Percentiles rank a stretch among this genome's conserved stretches.
Conservation (phyloP, 2,888 invertebrate species). For the Tortrix viridana region DNA sequence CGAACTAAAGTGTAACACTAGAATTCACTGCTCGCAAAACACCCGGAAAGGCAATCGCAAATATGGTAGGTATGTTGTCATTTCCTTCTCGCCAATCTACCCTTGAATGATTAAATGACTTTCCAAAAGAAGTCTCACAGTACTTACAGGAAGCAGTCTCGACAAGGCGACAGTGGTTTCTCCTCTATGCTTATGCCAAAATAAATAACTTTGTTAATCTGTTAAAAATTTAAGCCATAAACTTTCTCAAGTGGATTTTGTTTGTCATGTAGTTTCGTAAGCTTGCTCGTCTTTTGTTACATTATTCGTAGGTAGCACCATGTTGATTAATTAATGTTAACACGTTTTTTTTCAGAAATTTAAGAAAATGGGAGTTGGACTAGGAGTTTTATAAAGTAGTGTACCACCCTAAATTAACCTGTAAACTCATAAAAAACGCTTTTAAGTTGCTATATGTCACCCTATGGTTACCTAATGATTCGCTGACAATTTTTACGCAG, state of each 20-base stretch:
- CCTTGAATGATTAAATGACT: slow-evolving; percentile 60
- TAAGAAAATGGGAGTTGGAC: too few species aligned
- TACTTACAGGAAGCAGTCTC: slow-evolving; percentile 52
- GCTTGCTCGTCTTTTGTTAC: slow-evolving; percentile 6
- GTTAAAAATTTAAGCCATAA: slow-evolving; percentile 43
- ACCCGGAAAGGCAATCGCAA: slow-evolving; percentile 54
- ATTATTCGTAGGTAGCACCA: background rate
- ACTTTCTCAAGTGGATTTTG: slow-evolving; percentile 33
- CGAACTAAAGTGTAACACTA: too few species aligned
- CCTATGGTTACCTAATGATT: too few species aligned
- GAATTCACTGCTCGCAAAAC: too few species aligned
- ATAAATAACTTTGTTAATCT: slow-evolving; percentile 47
- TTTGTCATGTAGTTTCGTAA: background rate
- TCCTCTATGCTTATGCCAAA: slow-evolving; percentile 43
- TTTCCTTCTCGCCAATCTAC: slow-evolving; percentile 56
- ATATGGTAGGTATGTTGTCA: slow-evolving; percentile 50
- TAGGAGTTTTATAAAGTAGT: too few species aligned
- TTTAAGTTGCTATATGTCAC: too few species aligned
- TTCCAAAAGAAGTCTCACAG: slow-evolving; percentile 51
- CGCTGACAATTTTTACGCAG: too few species aligned
- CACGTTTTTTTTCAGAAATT: too few species aligned
- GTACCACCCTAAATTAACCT: too few species aligned
- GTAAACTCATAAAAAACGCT: too few species aligned
- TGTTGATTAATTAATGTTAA: too few species aligned
- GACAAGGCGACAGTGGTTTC: slow-evolving; percentile 43